phyloP scores from a whole-genome alignment of 2,888 invertebrate species.

The Heliconius ismenius region DNA sequence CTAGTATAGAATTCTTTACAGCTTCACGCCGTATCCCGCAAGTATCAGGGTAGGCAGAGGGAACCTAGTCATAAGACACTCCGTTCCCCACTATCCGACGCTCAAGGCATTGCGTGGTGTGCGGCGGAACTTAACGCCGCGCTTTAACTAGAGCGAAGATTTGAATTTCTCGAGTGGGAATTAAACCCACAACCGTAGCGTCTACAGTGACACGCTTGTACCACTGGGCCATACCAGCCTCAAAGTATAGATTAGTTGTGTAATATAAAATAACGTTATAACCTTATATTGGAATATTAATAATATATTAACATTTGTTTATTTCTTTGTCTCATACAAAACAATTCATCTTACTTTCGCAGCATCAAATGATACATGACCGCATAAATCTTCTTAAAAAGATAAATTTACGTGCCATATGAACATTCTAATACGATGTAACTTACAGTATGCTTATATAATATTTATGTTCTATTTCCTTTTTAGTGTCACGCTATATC shows the following conservation, averaged over 20 bases:
- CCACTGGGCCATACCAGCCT: too few relatives aligned
- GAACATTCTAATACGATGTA: background rate
- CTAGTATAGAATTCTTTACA: background rate
- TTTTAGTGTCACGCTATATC: background rate
- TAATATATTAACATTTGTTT: conserved; percentile 4
- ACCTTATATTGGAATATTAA: background rate
- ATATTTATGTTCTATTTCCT: background rate
- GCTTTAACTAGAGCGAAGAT: too few relatives aligned
- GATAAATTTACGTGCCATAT: conserved; percentile 4
- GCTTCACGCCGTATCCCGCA: background rate
- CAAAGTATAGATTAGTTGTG: too few relatives aligned
- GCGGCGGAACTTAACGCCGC: too few relatives aligned
- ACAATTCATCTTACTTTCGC: conserved; percentile 19
- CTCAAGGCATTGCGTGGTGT: too few relatives aligned
- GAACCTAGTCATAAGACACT: too few relatives aligned
- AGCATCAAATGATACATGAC: conserved; percentile 21
- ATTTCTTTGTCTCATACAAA: conserved; percentile 7
- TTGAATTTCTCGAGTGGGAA: too few relatives aligned
- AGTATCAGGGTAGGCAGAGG: too few relatives aligned
- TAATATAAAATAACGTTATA: too few relatives aligned
- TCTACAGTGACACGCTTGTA: too few relatives aligned
- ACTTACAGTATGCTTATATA: background rate
- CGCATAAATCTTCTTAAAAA: conserved; percentile 23
- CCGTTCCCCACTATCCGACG: background rate
- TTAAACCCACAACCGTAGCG: too few relatives aligned